phyloP scores from a whole-genome alignment of 2,888 invertebrate genomes.

The Eretmocerus hayati region DNA sequence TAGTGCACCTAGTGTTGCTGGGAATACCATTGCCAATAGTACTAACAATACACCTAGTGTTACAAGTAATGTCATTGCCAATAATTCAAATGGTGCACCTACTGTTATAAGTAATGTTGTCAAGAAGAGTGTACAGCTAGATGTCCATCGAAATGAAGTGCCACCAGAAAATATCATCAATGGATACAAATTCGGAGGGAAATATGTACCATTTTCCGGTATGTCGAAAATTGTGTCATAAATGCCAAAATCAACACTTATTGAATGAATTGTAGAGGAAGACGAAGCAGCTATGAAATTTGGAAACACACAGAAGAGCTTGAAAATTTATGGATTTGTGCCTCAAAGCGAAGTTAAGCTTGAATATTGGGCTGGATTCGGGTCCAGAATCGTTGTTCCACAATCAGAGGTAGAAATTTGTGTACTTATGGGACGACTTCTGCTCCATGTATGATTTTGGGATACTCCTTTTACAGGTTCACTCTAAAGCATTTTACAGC shows the following conservation, averaged over 20 bases:
- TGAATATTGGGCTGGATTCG: conserved; percentile 19
- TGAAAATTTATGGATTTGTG: conserved; percentile 20
- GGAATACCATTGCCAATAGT: neutral
- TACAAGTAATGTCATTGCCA: too few relatives aligned
- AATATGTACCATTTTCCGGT: conserved; percentile 26
- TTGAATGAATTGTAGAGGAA: conserved; percentile 6
- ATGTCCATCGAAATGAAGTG: conserved; percentile 13
- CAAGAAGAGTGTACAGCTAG: conserved; percentile 3
- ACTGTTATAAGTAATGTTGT: neutral
- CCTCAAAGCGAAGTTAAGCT: conserved; percentile 17
- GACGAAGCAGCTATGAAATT: conserved; percentile 18
- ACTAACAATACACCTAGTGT: neutral
- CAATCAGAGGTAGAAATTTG: neutral
- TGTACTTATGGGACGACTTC: too few relatives aligned
- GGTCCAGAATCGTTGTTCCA: conserved; percentile 20
- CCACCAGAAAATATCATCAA: conserved; percentile 18
- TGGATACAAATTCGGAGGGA: conserved; percentile 29
- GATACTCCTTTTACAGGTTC: conserved; percentile 11
- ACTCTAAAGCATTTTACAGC: conserved; percentile 19
- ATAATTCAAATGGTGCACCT: neutral
- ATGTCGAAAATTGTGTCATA: too few relatives aligned
- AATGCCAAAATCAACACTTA: conserved; percentile 1
- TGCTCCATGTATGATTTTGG: too few relatives aligned
- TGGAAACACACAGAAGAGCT: conserved; percentile 10
- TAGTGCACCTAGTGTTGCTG: too few relatives aligned